These are phyloP conservation scores for Sciurus niger DNA, from an alignment of 2,113 vertebrate species.

Conservation along the genomic window DNA sequence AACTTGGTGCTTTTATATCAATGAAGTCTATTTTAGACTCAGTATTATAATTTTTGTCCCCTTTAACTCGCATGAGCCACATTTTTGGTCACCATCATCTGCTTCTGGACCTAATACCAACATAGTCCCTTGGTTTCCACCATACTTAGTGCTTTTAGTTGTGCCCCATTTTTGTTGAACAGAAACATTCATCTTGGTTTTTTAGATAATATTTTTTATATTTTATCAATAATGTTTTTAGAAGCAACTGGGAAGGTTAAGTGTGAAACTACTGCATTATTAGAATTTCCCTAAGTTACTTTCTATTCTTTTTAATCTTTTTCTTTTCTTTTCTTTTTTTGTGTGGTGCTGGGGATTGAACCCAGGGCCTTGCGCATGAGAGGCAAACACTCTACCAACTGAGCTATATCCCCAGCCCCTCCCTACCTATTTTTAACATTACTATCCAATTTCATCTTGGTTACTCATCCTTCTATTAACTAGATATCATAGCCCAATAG, in stretches of 20 bases:
- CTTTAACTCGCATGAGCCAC: neutral
- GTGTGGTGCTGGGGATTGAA: too few relatives aligned
- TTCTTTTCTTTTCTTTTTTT: too few relatives aligned
- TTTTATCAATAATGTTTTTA: neutral
- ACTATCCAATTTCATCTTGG: neutral
- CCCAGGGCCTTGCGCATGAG: too few relatives aligned
- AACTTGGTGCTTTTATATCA: neutral
- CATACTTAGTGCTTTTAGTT: neutral
- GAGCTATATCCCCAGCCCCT: too few relatives aligned
- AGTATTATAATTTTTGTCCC: neutral
- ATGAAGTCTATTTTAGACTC: neutral
- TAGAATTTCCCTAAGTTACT: neutral
- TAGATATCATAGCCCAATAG: neutral
- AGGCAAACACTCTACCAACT: too few relatives aligned
- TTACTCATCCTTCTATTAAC: neutral
- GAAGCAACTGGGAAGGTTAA: neutral
- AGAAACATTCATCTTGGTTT: neutral
- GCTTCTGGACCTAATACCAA: neutral
- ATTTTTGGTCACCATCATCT: neutral
- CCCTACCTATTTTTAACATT: neutral
- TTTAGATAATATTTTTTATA: neutral
- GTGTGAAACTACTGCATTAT: neutral
- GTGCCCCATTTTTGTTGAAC: neutral
- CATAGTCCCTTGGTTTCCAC: neutral
- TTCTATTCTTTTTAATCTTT: neutral